phyloP scores from a whole-genome alignment of 2,888 invertebrate genomes.

The Drosophila anomelani region DNA sequence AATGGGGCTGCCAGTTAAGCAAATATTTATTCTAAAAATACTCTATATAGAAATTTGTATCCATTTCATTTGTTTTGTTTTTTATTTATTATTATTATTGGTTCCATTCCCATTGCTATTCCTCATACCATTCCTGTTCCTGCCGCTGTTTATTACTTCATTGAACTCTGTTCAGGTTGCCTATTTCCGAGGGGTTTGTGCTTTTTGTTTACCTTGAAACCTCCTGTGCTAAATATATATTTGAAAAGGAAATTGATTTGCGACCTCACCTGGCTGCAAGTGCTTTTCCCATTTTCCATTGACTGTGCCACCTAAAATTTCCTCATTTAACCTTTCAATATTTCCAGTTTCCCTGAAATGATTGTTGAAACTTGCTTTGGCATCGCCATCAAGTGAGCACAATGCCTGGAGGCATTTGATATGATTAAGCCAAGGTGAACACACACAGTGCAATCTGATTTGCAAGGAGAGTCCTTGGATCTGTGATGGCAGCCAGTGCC shows the following conservation, averaged over 20 bases:
- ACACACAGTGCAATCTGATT: conserved; percentile 2
- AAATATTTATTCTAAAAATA: neutral
- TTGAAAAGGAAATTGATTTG: conserved; percentile 74
- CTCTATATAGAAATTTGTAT: neutral
- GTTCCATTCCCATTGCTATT: conserved; percentile 19
- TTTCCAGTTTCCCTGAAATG: too few species aligned
- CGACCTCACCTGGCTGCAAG: conserved; percentile 21
- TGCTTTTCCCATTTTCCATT: neutral
- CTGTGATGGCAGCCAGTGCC: neutral
- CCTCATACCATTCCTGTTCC: conserved; percentile 8
- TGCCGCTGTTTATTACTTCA: conserved; percentile 19
- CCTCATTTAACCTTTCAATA: too few species aligned
- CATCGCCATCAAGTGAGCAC: neutral
- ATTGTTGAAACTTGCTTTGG: too few species aligned
- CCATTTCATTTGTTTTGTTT: neutral
- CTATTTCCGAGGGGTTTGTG: conserved; percentile 20
- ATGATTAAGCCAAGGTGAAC: conserved; percentile 2
- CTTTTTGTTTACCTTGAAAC: conserved; percentile 24
- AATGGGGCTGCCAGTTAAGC: neutral
- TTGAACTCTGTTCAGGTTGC: conserved; percentile 2
- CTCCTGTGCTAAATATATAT: conserved; percentile 76
- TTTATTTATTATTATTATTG: conserved; percentile 15
- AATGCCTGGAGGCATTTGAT: neutral
- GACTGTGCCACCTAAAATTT: too few species aligned
- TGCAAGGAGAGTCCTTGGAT: neutral